A percentile compares a stretch with the other conserved stretches of the same genome.
phyloP scores from a whole-genome alignment of 1,140 invertebrate species.

The Mamestra configurata region DNA sequence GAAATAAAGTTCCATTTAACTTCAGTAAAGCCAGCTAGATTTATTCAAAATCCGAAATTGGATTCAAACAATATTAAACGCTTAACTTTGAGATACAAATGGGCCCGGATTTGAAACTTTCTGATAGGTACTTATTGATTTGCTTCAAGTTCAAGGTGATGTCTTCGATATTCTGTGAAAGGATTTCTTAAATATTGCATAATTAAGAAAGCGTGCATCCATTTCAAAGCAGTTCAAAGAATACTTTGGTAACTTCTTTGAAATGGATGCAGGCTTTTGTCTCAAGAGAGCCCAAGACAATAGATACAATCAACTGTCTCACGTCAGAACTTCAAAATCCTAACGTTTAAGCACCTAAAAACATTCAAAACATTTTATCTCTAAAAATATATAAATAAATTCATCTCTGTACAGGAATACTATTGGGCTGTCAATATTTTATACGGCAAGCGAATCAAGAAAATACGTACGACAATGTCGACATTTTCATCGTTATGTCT shows the following conservation, averaged over 20 bases:
- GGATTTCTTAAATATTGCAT: neutral
- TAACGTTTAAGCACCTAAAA: no score
- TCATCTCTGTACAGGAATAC: no score
- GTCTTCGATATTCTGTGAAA: neutral
- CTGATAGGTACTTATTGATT: constrained; percentile 9
- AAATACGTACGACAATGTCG: constrained; percentile 3
- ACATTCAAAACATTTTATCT: no score
- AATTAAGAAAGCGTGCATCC: no score
- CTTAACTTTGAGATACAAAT: constrained; percentile 29
- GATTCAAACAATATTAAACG: constrained; percentile 38
- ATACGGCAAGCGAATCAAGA: neutral
- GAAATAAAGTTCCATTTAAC: constrained; percentile 28
- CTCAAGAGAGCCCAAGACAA: no score
- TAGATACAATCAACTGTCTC: no score
- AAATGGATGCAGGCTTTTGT: no score
- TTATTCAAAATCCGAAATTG: constrained; percentile 41
- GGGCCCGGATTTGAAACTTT: constrained; percentile 12
- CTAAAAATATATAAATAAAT: no score
- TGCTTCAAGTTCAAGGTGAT: neutral
- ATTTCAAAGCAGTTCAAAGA: no score
- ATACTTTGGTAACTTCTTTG: no score
- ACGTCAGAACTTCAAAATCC: no score
- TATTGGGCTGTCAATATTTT: neutral
- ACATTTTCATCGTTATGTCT: neutral
- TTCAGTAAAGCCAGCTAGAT: constrained; percentile 19